Percentiles rank a stretch among this genome's conserved stretches.
Evolutionary conservation across 1,140 invertebrate species (phyloP).

Genomic region (Pachyrhynchus sulphureomaculatus): DNA sequence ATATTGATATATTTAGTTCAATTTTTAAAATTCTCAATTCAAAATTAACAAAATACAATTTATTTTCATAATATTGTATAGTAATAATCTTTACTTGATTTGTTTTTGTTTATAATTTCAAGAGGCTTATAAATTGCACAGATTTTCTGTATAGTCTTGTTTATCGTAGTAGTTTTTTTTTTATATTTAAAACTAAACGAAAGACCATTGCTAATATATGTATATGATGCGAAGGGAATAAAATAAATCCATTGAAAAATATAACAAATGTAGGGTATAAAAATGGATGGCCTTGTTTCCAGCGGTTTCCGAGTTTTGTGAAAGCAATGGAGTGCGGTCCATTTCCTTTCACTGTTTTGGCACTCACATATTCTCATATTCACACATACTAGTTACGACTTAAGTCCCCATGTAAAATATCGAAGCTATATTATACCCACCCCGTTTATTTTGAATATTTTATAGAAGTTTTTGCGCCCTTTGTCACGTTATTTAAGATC

Average conservation of each 20-base stretch:
- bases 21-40: no score
- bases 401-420: constrained; percentile 27
- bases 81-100: no score
- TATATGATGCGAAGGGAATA: constrained; percentile 26
- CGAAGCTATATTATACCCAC: constrained; percentile 9
- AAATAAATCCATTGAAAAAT: constrained; percentile 40
- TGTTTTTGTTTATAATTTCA: no score
- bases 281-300: constrained; percentile 39
- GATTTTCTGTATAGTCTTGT: no score
- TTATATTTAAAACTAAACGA: no score
- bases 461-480: neutral
- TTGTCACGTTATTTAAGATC: no score
- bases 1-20: no score
- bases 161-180: no score
- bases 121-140: no score
- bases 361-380: constrained; percentile 43
- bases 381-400: constrained; percentile 34
- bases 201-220: constrained; percentile 23
- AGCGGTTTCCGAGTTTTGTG: constrained; percentile 38
- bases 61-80: no score
- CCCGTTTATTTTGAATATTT: constrained; percentile 22
- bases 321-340: constrained; percentile 42
- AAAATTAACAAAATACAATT: no score
- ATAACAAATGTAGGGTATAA: constrained; percentile 40
- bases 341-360: constrained; percentile 35